These are phyloP conservation scores for Mellilla xanthometata DNA, from an alignment of 2,888 invertebrate species.

Conservation along the genomic window DNA sequence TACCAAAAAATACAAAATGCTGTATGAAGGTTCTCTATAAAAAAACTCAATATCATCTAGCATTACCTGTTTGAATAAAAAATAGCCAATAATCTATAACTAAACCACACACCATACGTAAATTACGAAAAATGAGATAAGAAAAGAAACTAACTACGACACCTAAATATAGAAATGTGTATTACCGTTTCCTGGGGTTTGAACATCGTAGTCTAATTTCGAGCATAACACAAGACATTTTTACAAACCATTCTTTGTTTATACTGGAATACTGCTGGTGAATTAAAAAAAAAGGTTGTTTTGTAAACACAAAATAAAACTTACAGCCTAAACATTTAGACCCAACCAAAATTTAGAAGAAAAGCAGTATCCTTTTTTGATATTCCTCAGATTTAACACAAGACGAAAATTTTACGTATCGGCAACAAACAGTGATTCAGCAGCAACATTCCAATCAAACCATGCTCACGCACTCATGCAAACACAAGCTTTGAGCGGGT, in stretches of 20 bases:
- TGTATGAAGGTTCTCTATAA: constrained; percentile 1
- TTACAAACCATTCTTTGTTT: not conserved
- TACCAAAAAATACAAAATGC: not conserved
- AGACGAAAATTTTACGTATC: no score
- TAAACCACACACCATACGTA: no score
- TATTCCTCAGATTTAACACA: no score
- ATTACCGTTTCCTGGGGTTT: not conserved
- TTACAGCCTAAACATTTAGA: no score
- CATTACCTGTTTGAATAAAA: not conserved
- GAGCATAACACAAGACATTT: constrained; percentile 3
- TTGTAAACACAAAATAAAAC: no score
- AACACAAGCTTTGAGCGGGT: constrained; percentile 55
- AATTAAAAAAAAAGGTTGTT: not conserved
- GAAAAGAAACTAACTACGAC: constrained; percentile 8
- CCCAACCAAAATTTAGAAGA: no score
- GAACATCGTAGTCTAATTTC: not conserved
- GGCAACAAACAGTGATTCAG: no score
- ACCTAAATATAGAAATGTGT: not conserved
- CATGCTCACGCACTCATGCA: constrained; percentile 42
- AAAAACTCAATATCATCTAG: not conserved
- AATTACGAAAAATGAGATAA: no score
- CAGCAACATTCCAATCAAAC: constrained; percentile 27
- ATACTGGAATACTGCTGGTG: constrained; percentile 5
- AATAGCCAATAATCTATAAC: no score
- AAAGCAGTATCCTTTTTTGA: not conserved